Evolutionary conservation across 1,140 invertebrate genomes (phyloP), one percentile per base, ranked within the genome.

Genomic region (Drosophila tani): DNA sequence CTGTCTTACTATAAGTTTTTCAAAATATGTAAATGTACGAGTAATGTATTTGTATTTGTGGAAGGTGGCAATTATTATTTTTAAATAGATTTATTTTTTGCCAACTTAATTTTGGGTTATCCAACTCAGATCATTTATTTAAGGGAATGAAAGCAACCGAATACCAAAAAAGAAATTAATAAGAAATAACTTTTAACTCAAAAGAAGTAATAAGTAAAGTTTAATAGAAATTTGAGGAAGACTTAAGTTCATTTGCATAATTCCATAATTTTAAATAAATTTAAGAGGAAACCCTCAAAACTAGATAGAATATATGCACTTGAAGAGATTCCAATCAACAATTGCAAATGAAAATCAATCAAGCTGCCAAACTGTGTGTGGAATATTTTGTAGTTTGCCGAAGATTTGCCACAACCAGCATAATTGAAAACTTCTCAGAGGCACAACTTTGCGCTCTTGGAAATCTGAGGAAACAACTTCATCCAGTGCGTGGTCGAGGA

Each of bases 321-420:
- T 55, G 19, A 38, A 55, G 14, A 19, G 35, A 40, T 15, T 11
- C 32, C 53, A 55, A 55, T 55, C 35, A 56, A 40, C 53, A 56
- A 40, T 56, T 56, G 35, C 53, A 56, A 56, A 56, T 56, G 53
- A 40, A 56, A 56, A 56, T 56, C 53, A 56, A 56, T 56, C 53
- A 56, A 38, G 53, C 32, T 24, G 53, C 19, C 32, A 40, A 40
- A 24, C 35, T 56, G 53, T 56, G 53, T 56, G 19, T 19, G 0
- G 53, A 56, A 56, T 56, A 56, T 40, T 24, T 56, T 24, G 35
- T 24, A 56, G 53, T 56, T 56, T 24, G 19, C 53, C 53, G 12
- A 57, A 57, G 32, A 57, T 57, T 41, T 41, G 50, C 24, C 24
- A 29, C 19, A 56, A 56, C 35, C 53, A 40, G 62, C 53, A 58